Conservation (phyloP, 2,888 invertebrate genomes). For the Brassicogethes aeneus region DNA sequence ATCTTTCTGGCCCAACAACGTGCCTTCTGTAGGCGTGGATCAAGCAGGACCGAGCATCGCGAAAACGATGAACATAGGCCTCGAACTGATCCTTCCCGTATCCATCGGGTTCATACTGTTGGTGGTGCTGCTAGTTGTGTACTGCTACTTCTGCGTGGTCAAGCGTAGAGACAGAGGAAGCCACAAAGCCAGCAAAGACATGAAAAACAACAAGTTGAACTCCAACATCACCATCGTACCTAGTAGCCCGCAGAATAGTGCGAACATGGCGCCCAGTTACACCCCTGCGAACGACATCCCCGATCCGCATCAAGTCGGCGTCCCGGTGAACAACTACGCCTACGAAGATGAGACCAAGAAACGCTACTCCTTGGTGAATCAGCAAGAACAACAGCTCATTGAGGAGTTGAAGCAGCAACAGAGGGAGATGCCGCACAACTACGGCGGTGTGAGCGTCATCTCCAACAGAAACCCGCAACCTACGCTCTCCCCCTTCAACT, state of each 20-base stretch:
- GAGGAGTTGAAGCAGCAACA: slow-evolving; percentile 39
- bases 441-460: slow-evolving; percentile 35
- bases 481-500: slow-evolving; percentile 47
- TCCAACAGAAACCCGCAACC: slow-evolving; percentile 38
- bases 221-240: slow-evolving; percentile 42
- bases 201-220: slow-evolving; percentile 36
- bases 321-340: slow-evolving; percentile 39
- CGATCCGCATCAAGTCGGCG: slow-evolving; percentile 40
- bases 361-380: slow-evolving; percentile 42
- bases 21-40: slow-evolving; percentile 31
- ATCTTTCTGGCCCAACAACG: slow-evolving; percentile 37
- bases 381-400: slow-evolving; percentile 41
- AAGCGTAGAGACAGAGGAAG: slow-evolving; percentile 32
- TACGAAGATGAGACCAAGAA: slow-evolving; percentile 43
- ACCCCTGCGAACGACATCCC: slow-evolving; percentile 31
- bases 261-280: slow-evolving; percentile 22
- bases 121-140: slow-evolving; percentile 38
- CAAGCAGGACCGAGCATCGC: slow-evolving; percentile 36
- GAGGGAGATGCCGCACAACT: slow-evolving; percentile 27
- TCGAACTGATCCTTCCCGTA: slow-evolving; percentile 44
- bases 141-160: slow-evolving; percentile 45
- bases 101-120: slow-evolving; percentile 42
- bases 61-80: slow-evolving; percentile 36
- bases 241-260: slow-evolving; percentile 30
- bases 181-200: slow-evolving; percentile 28